A percentile compares a stretch with the other conserved stretches of the same genome.
These are phyloP conservation scores for Papilio polytes DNA, from an alignment of 1,140 invertebrate genomes.

Conservation along the genomic window DNA sequence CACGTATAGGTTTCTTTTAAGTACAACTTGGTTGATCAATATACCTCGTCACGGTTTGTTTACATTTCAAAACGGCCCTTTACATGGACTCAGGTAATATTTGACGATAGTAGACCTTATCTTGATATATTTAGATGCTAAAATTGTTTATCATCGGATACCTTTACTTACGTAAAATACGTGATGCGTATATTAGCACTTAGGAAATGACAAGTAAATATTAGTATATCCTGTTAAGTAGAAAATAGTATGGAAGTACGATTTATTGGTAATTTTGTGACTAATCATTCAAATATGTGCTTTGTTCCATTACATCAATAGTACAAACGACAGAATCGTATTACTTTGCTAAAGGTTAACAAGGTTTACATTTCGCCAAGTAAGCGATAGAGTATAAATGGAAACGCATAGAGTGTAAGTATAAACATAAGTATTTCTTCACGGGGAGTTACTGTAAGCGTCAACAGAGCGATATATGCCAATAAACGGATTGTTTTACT, in stretches of 20 bases:
- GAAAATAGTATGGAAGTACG: no score
- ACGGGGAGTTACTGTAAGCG: background rate
- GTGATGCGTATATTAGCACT: background rate
- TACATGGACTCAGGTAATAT: background rate
- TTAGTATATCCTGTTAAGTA: background rate
- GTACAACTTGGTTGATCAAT: background rate
- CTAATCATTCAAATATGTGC: no score
- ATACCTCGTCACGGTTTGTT: background rate
- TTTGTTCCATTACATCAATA: background rate
- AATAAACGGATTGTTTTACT: slow-evolving; percentile 11
- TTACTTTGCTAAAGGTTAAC: background rate
- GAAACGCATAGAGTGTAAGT: background rate
- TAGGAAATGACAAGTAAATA: background rate
- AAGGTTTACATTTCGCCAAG: background rate
- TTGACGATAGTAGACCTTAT: background rate
- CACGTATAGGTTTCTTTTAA: background rate
- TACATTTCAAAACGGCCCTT: background rate
- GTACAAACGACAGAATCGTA: background rate
- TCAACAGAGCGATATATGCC: background rate
- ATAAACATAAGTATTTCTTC: background rate
- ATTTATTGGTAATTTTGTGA: no score
- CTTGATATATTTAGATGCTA: background rate
- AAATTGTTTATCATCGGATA: background rate
- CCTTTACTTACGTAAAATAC: background rate
- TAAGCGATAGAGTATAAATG: background rate